Evolutionary conservation across 2,797 vertebrate genomes (phyloP), one percentile per base, ranked within the genome.

Genomic region (Spizella passerina): DNA sequence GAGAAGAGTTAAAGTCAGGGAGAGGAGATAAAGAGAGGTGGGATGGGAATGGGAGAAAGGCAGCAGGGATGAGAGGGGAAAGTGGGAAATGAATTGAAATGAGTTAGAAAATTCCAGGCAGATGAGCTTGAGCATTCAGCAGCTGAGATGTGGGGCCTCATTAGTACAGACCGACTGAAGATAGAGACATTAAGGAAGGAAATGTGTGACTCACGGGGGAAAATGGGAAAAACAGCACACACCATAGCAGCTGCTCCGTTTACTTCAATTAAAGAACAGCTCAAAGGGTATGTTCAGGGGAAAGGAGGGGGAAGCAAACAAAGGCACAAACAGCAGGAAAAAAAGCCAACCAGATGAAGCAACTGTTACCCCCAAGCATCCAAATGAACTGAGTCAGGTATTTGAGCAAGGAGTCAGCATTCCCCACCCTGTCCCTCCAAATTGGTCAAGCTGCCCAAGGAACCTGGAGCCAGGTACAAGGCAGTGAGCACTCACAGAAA

Each of bases 161-260:
- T 97, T 97, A 98, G 94, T 95, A 97, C 75, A 97, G 94, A 93
- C 94, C 53, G 50, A 96, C 36, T 53, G 96, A 97, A 96, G 97
- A 96, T 96, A 97, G 95, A 97, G 97, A 96, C 96, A 97, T 97
- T 97, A 97, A 97, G 96, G 93, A 92, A 96, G 93, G 96, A 97
- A 98, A 97, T 95, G 96, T 96, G 96, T 93, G 96, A 97, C 83
- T 97, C 97, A 97, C 81, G 61, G 69, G 96, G 97, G 97, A 95
- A 95, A 97, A 96, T 82, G 92, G 87, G 96, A 88, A 94, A 97
- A 96, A 97, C 95, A 96, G 95, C 95, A 91, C 93, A 93, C 91
- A 96, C 91, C 89, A 90, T 88, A 97, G 95, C 97, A 97, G 97
- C 97, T 98, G 97, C 95, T 98, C 82, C 20, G 57, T 95, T 97